phyloP scores from a whole-genome alignment of 2,113 vertebrate species.

The Larimichthys polyactis region DNA sequence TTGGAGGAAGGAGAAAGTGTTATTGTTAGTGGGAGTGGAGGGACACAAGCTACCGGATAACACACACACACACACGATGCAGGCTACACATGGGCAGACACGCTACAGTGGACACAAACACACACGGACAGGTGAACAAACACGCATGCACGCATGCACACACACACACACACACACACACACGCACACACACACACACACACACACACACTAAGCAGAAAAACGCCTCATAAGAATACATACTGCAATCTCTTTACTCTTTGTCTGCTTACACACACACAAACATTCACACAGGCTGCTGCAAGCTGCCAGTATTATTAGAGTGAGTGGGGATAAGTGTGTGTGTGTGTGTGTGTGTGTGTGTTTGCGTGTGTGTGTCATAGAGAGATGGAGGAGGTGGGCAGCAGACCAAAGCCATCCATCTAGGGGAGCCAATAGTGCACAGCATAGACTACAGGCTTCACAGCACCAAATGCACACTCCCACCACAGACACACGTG shows the following conservation, averaged over 20 bases:
- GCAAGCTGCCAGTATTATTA: slow-evolving; percentile 51
- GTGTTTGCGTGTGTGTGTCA: slow-evolving; percentile 46
- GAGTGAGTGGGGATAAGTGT: slow-evolving; percentile 30
- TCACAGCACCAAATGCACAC: slow-evolving; percentile 51
- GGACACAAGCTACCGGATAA: slow-evolving; percentile 52
- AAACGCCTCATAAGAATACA: slow-evolving; percentile 44
- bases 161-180: slow-evolving; percentile 8
- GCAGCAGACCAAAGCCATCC: slow-evolving; percentile 76
- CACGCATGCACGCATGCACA: slow-evolving; percentile 5
- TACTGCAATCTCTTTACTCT: slow-evolving; percentile 46
- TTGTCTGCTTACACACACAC: slow-evolving; percentile 39
- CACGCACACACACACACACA: slow-evolving; percentile 3
- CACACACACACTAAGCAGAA: slow-evolving; percentile 26
- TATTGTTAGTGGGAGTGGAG: slow-evolving; percentile 58
- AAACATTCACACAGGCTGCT: slow-evolving; percentile 28
- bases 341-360: slow-evolving; percentile 30
- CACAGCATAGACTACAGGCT: slow-evolving; percentile 70
- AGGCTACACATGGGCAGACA: slow-evolving; percentile 32
- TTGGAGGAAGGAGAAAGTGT: slow-evolving; percentile 67
- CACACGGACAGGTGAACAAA: slow-evolving; percentile 39
- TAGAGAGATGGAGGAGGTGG: slow-evolving; percentile 65
- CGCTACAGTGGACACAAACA: slow-evolving; percentile 51
- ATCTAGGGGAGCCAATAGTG: slow-evolving; percentile 75
- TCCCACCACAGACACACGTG: slow-evolving; percentile 24
- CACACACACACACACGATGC: slow-evolving; percentile 21